Evolutionary conservation across 2,888 invertebrate genomes (phyloP).

Genomic region (Carpatolechia fugitivella): DNA sequence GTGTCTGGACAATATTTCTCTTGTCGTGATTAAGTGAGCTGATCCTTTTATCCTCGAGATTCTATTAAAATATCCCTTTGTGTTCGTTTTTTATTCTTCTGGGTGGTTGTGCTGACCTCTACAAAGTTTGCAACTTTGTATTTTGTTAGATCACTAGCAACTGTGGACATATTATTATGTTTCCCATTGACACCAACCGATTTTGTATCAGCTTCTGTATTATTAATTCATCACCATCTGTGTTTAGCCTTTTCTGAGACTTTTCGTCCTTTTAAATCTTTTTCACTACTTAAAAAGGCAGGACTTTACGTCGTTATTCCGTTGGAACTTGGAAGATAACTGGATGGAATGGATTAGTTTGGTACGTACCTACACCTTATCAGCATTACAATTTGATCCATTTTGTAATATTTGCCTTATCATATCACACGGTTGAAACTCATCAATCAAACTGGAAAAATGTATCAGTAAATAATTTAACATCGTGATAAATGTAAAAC

Average conservation of each 20-base stretch:
- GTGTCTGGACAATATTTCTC: slow-evolving; percentile 25
- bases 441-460: background rate
- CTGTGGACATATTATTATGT: too few species aligned
- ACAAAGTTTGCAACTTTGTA: background rate
- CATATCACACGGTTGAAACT: slow-evolving; percentile 13
- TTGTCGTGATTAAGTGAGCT: slow-evolving; percentile 3
- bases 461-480: background rate
- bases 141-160: too few species aligned
- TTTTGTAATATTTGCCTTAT: slow-evolving; percentile 12
- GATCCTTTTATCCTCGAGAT: background rate
- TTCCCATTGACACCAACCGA: too few species aligned
- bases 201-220: too few species aligned
- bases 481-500: too few species aligned
- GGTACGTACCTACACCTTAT: background rate
- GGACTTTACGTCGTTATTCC: too few species aligned
- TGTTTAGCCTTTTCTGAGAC: too few species aligned
- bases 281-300: too few species aligned
- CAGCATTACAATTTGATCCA: slow-evolving; percentile 5
- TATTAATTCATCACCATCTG: too few species aligned
- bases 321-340: too few species aligned
- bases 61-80: background rate
- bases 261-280: too few species aligned
- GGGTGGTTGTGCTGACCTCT: background rate
- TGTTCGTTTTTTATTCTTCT: background rate
- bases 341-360: too few species aligned